Percentiles rank a stretch among this genome's conserved stretches.
These are phyloP conservation scores for Lasioglossum pauxillum DNA, from an alignment of 2,888 invertebrate genomes.

Conservation along the genomic window DNA sequence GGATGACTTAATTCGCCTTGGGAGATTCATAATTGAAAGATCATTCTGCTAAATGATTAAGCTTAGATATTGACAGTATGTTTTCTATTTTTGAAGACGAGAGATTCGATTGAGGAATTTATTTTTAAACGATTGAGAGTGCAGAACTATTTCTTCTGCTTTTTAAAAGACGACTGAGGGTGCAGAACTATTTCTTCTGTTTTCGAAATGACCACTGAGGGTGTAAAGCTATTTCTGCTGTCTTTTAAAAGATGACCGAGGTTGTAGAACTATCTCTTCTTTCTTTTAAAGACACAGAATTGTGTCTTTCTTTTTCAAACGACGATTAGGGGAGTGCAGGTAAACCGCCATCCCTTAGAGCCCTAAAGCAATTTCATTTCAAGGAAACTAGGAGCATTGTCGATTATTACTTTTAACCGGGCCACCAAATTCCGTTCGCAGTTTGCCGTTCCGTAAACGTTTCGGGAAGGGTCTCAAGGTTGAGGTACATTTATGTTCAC, in stretches of 20 bases:
- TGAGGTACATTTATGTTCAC: neutral
- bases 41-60: neutral
- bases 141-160: neutral
- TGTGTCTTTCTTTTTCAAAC: neutral
- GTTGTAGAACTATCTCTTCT: neutral
- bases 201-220: neutral
- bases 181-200: neutral
- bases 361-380: neutral
- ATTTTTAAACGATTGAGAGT: no score
- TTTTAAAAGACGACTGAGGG: neutral
- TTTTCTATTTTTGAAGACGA: neutral
- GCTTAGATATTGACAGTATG: neutral
- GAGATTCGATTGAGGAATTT: neutral
- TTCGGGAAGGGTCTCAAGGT: neutral
- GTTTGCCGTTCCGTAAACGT: neutral
- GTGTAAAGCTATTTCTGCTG: no score
- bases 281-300: neutral
- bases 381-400: constrained; percentile 11
- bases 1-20: neutral
- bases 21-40: neutral
- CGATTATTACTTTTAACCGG: constrained; percentile 32
- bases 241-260: no score
- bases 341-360: neutral
- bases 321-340: neutral
- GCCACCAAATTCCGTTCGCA: neutral